Evolutionary conservation across 2,113 vertebrate species (phyloP), one percentile per base, ranked within the genome.

Genomic region (Jacana jacana): DNA sequence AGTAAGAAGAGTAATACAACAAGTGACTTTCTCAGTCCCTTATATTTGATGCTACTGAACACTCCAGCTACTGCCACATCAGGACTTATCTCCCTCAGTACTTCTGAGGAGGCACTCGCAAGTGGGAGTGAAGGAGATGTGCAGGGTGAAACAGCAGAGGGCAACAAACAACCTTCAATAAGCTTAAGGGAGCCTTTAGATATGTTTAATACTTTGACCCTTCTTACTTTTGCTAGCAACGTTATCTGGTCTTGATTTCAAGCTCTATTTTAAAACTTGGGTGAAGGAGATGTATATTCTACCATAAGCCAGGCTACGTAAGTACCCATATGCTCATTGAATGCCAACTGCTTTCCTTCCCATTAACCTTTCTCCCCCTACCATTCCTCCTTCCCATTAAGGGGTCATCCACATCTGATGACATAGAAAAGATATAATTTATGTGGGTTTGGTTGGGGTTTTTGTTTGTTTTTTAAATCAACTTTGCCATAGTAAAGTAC

Each of bases 61-160:
- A 3, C 35, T 55, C 49, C 16, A 11, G 39, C 37, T 68, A 0
- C 3, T 17, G 22, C 9, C 64, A 2, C 27, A 5, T 2, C 2
- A 18, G 48, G 58, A 35, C 2, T 1, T 5, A 0, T 11, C 27
- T 2, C 17, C 2, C 35, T 16, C 37, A 2, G 11, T 10, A 4
- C 9, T 52, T 35, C 10, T 1, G 16, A 7, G 7, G 17, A 30
- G 3, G 18, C 27, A 1, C 61, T 13, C 7, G 1, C 4, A 2
- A 69, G 30, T 10, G 13, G 42, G 20, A 27, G 84, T 0, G 42
- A 18, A 27, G 84, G 0, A 17, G 71, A 52, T 46, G 61, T 2
- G 54, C 54, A 37, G 42, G 4, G 4, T 64, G 52, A 49, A 94
- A 93, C 97, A 77, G 97, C 91, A 98, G 98, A 97, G 97, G 98